phyloP scores from a whole-genome alignment of 2,797 vertebrate genomes.

The Melanotaenia maccullochi region DNA sequence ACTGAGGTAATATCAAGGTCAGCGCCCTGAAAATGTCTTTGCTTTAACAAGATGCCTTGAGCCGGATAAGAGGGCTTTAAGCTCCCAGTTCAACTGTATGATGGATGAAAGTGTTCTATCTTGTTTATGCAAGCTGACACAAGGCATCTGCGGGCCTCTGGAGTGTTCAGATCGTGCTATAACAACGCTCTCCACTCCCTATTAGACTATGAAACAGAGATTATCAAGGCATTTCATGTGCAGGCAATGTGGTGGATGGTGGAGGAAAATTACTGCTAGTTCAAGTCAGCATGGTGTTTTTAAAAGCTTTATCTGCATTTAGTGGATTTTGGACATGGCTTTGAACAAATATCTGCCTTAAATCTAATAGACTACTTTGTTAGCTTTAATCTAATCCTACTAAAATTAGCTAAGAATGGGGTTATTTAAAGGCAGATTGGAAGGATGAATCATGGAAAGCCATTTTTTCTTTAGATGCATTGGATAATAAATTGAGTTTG shows the following conservation, averaged over 20 bases:
- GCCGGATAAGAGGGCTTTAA: conserved; percentile 66
- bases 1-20: conserved; percentile 71
- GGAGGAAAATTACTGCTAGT: conserved; percentile 12
- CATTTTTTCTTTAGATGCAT: background rate
- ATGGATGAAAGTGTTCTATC: conserved; percentile 80
- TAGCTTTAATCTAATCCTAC: background rate
- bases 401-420: background rate
- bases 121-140: conserved; percentile 83
- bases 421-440: background rate
- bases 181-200: conserved; percentile 45
- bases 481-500: background rate
- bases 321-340: conserved; percentile 5
- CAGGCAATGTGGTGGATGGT: conserved; percentile 15
- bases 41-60: conserved; percentile 72
- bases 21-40: conserved; percentile 69
- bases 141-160: conserved; percentile 77
- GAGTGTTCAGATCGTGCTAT: conserved; percentile 47
- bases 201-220: conserved; percentile 45
- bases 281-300: conserved; percentile 7
- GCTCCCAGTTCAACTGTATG: conserved; percentile 68
- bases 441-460: background rate
- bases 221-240: conserved; percentile 46
- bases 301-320: conserved; percentile 1
- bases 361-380: background rate
- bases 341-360: background rate